Conservation (phyloP, 2,113 vertebrate species). For the Engystomops pustulosus region DNA sequence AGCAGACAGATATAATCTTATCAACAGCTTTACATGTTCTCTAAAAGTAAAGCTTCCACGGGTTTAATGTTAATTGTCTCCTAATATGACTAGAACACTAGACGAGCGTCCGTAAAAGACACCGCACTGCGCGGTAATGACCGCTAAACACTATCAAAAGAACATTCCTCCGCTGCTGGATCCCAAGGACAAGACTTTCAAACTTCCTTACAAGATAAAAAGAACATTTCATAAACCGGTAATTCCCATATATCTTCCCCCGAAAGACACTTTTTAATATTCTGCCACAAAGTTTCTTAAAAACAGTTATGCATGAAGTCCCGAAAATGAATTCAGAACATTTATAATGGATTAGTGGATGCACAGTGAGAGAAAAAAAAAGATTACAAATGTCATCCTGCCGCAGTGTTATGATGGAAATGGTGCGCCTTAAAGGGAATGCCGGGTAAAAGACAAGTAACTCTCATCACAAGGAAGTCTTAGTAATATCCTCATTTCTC, state of each 20-base stretch:
- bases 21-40: too few relatives aligned
- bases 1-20: too few relatives aligned
- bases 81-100: not conserved
- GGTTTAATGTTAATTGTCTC: not conserved
- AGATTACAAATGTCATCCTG: constrained; percentile 41
- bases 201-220: constrained; percentile 18
- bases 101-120: not conserved
- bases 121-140: not conserved
- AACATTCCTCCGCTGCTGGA: constrained; percentile 9
- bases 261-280: constrained; percentile 4
- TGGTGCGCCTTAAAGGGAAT: not conserved
- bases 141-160: not conserved
- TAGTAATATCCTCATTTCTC: not conserved
- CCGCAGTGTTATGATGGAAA: constrained; percentile 33
- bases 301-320: not conserved
- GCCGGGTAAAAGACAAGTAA: not conserved
- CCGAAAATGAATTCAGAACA: not conserved
- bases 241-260: constrained; percentile 46
- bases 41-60: not conserved
- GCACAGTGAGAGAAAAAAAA: constrained; percentile 47
- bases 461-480: not conserved
- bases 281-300: constrained; percentile 42
- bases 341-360: constrained; percentile 19
- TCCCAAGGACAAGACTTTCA: constrained; percentile 40
- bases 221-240: constrained; percentile 35